A percentile compares a stretch with the other conserved stretches of the same genome.
Conservation (phyloP, 2,113 vertebrate species). For the Oreotragus oreotragus region DNA sequence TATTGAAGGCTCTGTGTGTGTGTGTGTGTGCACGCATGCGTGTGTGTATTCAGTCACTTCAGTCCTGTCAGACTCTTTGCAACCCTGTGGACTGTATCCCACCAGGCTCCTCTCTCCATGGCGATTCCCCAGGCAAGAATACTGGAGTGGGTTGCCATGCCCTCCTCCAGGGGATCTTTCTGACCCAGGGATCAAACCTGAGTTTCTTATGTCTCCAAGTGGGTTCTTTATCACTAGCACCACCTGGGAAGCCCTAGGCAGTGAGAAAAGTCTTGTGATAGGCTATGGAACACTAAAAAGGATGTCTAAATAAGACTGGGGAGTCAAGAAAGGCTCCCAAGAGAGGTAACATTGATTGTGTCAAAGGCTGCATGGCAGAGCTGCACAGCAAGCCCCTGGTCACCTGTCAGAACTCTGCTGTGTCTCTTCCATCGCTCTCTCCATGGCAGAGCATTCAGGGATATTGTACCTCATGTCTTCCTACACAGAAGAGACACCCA, state of each 20-base stretch:
- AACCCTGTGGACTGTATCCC: not conserved
- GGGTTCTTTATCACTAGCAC: not conserved
- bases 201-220: not conserved
- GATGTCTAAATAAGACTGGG: not conserved
- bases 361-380: not conserved
- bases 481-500: not conserved
- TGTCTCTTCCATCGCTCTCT: not conserved
- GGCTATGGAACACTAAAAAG: not conserved
- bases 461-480: rapidly evolving
- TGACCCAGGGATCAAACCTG: not conserved
- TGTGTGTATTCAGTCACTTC: not conserved
- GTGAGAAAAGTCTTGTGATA: not conserved
- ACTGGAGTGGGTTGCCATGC: not conserved
- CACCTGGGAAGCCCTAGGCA: not conserved
- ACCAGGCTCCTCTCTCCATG: not conserved
- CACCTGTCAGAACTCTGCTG: not conserved
- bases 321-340: not conserved
- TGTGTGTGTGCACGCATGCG: rapidly evolving
- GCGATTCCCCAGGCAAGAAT: not conserved
- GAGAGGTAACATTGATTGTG: not conserved
- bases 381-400: not conserved
- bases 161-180: not conserved
- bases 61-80: not conserved
- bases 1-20: not conserved
- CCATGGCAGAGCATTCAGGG: not conserved